phyloP scores from a whole-genome alignment of 2,888 invertebrate species.

The Brachylomia viminalis region DNA sequence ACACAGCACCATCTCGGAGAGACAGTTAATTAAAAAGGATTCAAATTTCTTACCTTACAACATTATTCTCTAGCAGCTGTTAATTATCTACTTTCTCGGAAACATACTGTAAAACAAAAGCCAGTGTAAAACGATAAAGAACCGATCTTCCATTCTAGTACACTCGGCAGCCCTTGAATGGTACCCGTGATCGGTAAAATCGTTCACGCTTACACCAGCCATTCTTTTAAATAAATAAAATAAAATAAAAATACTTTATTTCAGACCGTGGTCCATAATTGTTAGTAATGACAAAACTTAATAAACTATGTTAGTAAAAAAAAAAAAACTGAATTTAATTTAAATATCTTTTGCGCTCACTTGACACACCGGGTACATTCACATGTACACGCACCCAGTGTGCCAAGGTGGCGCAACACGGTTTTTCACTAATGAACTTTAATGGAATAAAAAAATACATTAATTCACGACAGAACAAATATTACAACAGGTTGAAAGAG shows the following conservation, averaged over 20 bases:
- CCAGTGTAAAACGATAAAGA: slow-evolving; percentile 7
- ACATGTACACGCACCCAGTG: too few species aligned
- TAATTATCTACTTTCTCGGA: neutral
- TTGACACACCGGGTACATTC: too few species aligned
- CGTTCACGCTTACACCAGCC: slow-evolving; percentile 3
- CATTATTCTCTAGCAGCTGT: neutral
- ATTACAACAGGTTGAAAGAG: neutral
- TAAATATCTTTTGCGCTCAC: too few species aligned
- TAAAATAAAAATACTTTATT: slow-evolving; percentile 1
- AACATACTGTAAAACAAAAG: slow-evolving; percentile 9
- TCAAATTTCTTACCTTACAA: slow-evolving; percentile 9
- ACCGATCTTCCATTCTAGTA: slow-evolving; percentile 11
- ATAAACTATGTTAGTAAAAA: too few species aligned
- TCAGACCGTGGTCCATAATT: too few species aligned
- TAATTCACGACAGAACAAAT: slow-evolving; percentile 7
- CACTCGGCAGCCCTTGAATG: slow-evolving; percentile 23
- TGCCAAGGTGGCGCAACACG: too few species aligned
- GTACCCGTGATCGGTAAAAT: slow-evolving; percentile 31
- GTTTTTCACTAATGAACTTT: too few species aligned
- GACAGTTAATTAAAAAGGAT: slow-evolving; percentile 13
- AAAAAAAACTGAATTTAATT: too few species aligned
- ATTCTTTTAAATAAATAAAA: slow-evolving; percentile 36
- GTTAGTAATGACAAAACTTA: too few species aligned
- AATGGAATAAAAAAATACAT: slow-evolving; percentile 19
- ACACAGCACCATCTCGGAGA: neutral